phyloP scores from a whole-genome alignment of 1,140 invertebrate genomes.

The Meteorus sp. region DNA sequence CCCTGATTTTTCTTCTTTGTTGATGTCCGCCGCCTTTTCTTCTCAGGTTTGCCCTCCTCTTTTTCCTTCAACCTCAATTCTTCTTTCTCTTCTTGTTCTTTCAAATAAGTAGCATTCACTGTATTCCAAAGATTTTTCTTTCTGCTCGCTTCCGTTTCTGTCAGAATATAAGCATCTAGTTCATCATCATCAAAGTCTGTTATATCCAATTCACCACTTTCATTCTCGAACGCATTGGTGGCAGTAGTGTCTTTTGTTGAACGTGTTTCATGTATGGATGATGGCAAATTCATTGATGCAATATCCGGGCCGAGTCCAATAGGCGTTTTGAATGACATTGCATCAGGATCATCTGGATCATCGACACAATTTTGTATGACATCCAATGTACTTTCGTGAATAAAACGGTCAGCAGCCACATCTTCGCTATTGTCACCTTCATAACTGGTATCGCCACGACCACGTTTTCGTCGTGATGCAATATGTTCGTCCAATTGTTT shows the following conservation, averaged over 20 bases:
- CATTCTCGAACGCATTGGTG: constrained; percentile 27
- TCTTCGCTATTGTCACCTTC: constrained; percentile 44
- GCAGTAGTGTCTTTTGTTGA: not conserved
- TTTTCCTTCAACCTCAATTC: constrained; percentile 72
- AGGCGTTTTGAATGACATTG: not conserved
- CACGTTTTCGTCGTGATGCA: constrained; percentile 59
- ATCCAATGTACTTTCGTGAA: constrained; percentile 62
- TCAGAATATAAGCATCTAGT: constrained; percentile 85
- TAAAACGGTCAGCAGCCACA: constrained; percentile 61
- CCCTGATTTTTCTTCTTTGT: constrained; percentile 62
- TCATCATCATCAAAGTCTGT: constrained; percentile 86
- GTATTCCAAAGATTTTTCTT: constrained; percentile 85
- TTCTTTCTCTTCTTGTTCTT: constrained; percentile 82
- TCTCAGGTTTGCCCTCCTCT: constrained; percentile 79
- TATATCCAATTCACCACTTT: constrained; percentile 71
- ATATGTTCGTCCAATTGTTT: constrained; percentile 68
- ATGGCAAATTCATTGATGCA: constrained; percentile 49
- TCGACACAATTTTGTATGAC: constrained; percentile 56
- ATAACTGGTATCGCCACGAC: constrained; percentile 51
- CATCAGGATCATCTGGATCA: constrained; percentile 15
- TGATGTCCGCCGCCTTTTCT: constrained; percentile 69
- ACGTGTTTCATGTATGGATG: constrained; percentile 4
- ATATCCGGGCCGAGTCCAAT: constrained; percentile 49
- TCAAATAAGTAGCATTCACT: constrained; percentile 81
- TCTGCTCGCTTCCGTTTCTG: constrained; percentile 72